These are phyloP conservation scores for Pollachius pollachius DNA, from an alignment of 2,113 vertebrate species.

Conservation along the genomic window DNA sequence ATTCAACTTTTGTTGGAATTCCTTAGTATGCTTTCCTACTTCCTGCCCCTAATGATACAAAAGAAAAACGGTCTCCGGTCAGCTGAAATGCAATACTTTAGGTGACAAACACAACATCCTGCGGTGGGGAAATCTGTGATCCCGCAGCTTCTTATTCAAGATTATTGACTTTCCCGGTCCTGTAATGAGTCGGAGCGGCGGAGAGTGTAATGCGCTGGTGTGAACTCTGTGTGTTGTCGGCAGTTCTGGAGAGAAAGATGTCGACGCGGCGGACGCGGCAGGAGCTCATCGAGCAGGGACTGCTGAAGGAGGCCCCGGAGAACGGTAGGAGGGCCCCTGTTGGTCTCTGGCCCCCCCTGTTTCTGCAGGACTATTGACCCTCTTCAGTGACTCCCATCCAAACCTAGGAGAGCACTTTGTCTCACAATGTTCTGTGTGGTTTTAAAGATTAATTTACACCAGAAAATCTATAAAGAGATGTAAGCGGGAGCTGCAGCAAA, in stretches of 20 bases:
- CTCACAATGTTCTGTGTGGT: not conserved
- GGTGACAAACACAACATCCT: conserved; percentile 16
- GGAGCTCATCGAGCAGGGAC: conserved; percentile 94
- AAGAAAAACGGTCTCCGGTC: not conserved
- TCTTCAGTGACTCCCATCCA: conserved; percentile 32
- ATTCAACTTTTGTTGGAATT: conserved; percentile 35
- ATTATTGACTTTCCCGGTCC: not conserved
- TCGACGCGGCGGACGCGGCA: conserved; percentile 94
- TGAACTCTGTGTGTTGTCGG: conserved; percentile 32
- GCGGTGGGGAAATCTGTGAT: conserved; percentile 14
- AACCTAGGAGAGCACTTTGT: no score
- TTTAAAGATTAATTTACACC: conserved; percentile 29
- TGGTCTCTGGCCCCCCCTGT: conserved; percentile 34
- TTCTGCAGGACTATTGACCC: conserved; percentile 27
- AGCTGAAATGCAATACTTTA: conserved; percentile 8
- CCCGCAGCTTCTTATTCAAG: conserved; percentile 7
- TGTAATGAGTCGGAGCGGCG: no score
- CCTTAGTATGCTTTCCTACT: conserved; percentile 8
- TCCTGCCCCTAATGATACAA: conserved; percentile 6
- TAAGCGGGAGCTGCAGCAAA: conserved; percentile 57
- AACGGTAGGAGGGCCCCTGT: conserved; percentile 75
- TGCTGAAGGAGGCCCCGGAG: conserved; percentile 91
- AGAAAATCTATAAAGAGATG: conserved; percentile 8
- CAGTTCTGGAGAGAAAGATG: conserved; percentile 98
- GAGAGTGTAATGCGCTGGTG: conserved; percentile 11